Conservation (phyloP, 2,113 vertebrate species). For the Periophthalmus modestus region DNA sequence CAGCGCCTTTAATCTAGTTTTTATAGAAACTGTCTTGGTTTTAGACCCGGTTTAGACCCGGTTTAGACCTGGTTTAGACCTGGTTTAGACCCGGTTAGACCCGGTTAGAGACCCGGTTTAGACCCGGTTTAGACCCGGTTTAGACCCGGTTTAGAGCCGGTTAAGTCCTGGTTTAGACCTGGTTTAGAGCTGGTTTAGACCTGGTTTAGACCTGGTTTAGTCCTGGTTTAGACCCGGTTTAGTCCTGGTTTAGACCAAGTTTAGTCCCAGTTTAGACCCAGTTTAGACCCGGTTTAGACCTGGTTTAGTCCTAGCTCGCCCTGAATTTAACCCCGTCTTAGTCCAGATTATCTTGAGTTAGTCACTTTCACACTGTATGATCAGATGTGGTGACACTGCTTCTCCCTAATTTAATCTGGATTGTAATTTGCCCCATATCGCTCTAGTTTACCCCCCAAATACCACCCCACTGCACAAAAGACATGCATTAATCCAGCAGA, state of each 20-base stretch:
- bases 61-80: no score
- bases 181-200: background rate
- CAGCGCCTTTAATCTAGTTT: no score
- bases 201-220: background rate
- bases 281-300: background rate
- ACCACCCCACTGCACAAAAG: slow-evolving; percentile 35
- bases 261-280: background rate
- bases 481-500: slow-evolving; percentile 69
- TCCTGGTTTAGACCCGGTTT: no score
- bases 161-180: no score
- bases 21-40: no score
- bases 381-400: slow-evolving; percentile 39
- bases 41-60: background rate
- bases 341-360: no score
- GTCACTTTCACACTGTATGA: background rate
- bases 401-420: slow-evolving; percentile 50
- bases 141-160: no score
- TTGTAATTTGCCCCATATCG: slow-evolving; percentile 54
- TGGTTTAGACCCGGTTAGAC: background rate
- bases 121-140: background rate
- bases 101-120: background rate
- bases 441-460: slow-evolving; percentile 55
- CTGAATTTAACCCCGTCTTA: no score
- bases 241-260: no score
- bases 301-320: background rate